Evolutionary conservation across 2,888 invertebrate species (phyloP).

Genomic region (Ypsolopha scabrella): DNA sequence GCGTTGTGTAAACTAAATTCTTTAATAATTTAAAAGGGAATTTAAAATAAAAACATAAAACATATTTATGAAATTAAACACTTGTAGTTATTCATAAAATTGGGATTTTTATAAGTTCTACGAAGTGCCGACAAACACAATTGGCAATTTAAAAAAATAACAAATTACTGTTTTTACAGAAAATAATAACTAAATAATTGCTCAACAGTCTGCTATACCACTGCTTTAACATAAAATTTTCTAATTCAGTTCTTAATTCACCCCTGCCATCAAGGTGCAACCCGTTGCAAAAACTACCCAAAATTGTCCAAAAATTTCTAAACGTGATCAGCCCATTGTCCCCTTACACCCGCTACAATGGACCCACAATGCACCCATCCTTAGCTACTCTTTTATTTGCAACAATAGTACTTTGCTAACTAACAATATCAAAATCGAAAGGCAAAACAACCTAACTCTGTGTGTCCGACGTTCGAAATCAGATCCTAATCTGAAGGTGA

Average conservation of each 20-base stretch:
- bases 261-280: conserved; percentile 59
- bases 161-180: too few species aligned
- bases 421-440: conserved; percentile 32
- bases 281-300: conserved; percentile 62
- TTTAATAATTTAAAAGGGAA: too few species aligned
- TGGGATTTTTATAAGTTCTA: too few species aligned
- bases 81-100: too few species aligned
- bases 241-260: conserved; percentile 18
- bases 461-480: neutral
- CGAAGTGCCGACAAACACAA: too few species aligned
- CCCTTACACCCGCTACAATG: conserved; percentile 64
- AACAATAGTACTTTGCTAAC: conserved; percentile 60
- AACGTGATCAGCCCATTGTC: conserved; percentile 60
- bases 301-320: conserved; percentile 66
- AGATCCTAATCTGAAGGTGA: neutral
- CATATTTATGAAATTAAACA: too few species aligned
- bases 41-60: too few species aligned
- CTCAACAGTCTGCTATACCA: too few species aligned
- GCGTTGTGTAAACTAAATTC: too few species aligned
- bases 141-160: too few species aligned
- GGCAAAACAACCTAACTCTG: conserved; percentile 12
- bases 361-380: conserved; percentile 54
- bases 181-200: too few species aligned
- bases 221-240: neutral
- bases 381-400: conserved; percentile 62